Percentiles rank a stretch among this genome's conserved stretches.
Evolutionary conservation across 2,888 invertebrate species (phyloP).

Genomic region (Drosophila greeni): DNA sequence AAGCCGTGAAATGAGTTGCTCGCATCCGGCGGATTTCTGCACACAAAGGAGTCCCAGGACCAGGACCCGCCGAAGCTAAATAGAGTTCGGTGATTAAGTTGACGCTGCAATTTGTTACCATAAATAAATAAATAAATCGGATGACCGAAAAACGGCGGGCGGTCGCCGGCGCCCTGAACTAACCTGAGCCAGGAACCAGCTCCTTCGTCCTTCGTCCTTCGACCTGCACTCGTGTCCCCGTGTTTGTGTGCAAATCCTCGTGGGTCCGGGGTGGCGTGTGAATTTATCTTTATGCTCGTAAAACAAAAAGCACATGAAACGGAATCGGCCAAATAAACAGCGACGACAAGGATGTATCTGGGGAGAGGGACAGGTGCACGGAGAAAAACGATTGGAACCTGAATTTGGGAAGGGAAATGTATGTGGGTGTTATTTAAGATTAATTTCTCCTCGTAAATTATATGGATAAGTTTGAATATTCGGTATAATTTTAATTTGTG

Average conservation of each 20-base stretch:
- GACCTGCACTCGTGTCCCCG: neutral
- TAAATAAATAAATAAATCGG: conserved; percentile 72
- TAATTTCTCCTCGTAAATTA: too few relatives aligned
- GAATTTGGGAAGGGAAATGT: rapidly evolving
- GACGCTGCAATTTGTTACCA: conserved; percentile 71
- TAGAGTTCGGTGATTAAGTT: conserved; percentile 70
- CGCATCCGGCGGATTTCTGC: conserved; percentile 12
- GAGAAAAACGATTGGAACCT: neutral
- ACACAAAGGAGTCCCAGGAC: conserved; percentile 22
- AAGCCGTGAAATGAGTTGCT: conserved; percentile 55
- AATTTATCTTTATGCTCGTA: conserved; percentile 71
- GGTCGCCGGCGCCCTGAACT: conserved; percentile 5
- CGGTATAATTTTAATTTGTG: too few relatives aligned
- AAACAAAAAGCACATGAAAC: conserved; percentile 62
- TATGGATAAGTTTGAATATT: too few relatives aligned
- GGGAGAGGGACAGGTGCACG: neutral
- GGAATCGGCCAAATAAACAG: conserved; percentile 64
- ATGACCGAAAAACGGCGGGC: conserved; percentile 51
- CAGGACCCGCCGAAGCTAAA: conserved; percentile 54
- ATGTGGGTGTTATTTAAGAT: too few relatives aligned
- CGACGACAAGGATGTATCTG: conserved; percentile 42
- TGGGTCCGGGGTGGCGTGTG: conserved; percentile 50
- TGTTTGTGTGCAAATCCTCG: conserved; percentile 22
- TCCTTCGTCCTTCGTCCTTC: conserved; percentile 24
- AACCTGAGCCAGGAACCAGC: conserved; percentile 14